phyloP scores from a whole-genome alignment of 2,113 vertebrate species.

The Pagrus major region DNA sequence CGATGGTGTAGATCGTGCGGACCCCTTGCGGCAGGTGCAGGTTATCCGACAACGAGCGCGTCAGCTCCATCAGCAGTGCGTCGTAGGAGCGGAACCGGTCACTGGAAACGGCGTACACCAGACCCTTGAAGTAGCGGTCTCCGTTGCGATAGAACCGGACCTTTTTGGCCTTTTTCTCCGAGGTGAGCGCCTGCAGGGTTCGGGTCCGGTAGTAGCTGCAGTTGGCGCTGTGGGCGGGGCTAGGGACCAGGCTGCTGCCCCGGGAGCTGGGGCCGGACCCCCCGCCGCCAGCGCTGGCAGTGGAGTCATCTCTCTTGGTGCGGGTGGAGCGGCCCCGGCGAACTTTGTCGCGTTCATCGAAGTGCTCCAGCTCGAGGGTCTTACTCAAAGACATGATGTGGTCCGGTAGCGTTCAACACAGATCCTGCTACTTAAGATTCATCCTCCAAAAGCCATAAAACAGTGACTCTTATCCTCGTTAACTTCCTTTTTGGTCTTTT shows the following conservation, averaged over 20 bases:
- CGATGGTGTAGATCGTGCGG: slow-evolving; percentile 93
- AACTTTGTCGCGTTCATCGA: slow-evolving; percentile 94
- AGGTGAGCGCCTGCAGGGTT: slow-evolving; percentile 97
- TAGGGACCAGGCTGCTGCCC: slow-evolving; percentile 94
- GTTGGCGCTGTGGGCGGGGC: slow-evolving; percentile 97
- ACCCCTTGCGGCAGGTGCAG: slow-evolving; percentile 96
- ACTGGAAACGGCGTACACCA: slow-evolving; percentile 93
- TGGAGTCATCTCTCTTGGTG: slow-evolving; percentile 71
- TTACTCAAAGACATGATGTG: slow-evolving; percentile 85
- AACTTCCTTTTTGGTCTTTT: neutral
- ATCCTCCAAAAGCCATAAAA: slow-evolving; percentile 16
- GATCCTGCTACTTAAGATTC: neutral
- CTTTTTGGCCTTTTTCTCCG: slow-evolving; percentile 96
- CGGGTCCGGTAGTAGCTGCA: slow-evolving; percentile 98
- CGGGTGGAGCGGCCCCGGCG: slow-evolving; percentile 87
- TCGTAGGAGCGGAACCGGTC: slow-evolving; percentile 95
- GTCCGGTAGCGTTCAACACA: neutral
- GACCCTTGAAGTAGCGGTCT: slow-evolving; percentile 97
- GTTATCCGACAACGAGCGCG: slow-evolving; percentile 92
- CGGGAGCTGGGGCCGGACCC: slow-evolving; percentile 85
- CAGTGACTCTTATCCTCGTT: neutral
- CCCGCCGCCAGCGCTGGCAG: slow-evolving; percentile 72
- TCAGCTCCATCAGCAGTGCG: slow-evolving; percentile 93
- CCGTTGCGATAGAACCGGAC: slow-evolving; percentile 98
- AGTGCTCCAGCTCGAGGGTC: slow-evolving; percentile 95